These are phyloP conservation scores for Amphiprion clarkii DNA, from an alignment of 2,797 vertebrate genomes.

Conservation along the genomic window DNA sequence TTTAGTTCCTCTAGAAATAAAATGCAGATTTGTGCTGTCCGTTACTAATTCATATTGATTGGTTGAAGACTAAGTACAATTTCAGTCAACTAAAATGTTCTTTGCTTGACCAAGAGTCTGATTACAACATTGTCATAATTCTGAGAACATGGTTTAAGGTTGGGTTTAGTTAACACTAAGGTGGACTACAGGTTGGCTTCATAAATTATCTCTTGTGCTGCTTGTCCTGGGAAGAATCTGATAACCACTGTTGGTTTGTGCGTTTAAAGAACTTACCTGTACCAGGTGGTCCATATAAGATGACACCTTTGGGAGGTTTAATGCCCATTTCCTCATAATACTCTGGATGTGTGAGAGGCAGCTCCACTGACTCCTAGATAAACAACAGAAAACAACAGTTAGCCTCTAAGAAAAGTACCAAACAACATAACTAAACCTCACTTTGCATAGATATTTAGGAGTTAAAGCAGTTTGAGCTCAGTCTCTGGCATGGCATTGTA, in stretches of 20 bases:
- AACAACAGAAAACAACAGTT: conserved; percentile 30
- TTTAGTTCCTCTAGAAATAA: too few species aligned
- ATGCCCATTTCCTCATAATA: conserved; percentile 99
- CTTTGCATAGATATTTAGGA: too few species aligned
- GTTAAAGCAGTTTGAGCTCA: not conserved
- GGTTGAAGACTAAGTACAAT: too few species aligned
- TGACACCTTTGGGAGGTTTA: conserved; percentile 98
- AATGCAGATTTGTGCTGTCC: too few species aligned
- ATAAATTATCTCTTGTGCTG: not conserved
- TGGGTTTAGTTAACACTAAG: too few species aligned
- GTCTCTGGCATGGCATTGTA: not conserved
- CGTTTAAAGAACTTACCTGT: conserved; percentile 87
- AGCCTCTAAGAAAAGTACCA: not conserved
- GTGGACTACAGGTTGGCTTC: too few species aligned
- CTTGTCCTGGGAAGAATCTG: not conserved
- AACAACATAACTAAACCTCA: not conserved
- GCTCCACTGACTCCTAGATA: conserved; percentile 95
- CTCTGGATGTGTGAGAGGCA: conserved; percentile 97
- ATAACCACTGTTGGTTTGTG: not conserved
- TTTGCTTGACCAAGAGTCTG: too few species aligned
- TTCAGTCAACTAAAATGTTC: too few species aligned
- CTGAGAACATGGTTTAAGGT: not conserved
- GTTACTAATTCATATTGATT: too few species aligned
- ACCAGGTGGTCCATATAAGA: conserved; percentile 95
- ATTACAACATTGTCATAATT: too few species aligned